Evolutionary conservation across 2,113 vertebrate species (phyloP).

Genomic region (Psophia crepitans): DNA sequence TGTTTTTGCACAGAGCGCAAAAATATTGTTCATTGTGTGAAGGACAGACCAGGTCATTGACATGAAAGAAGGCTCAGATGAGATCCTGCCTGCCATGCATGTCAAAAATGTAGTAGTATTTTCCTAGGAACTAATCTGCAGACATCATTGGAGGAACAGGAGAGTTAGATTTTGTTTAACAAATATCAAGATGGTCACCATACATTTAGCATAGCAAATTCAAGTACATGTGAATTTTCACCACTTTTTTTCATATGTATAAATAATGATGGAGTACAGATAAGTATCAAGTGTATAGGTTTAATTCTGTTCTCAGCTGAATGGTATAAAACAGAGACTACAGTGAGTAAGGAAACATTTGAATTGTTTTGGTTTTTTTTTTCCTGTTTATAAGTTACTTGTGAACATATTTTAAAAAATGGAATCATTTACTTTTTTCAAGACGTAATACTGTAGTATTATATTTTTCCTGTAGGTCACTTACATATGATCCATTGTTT

Average conservation of each 20-base stretch:
- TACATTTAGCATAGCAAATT: not conserved
- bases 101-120: not conserved
- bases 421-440: not conserved
- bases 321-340: not conserved
- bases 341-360: not conserved
- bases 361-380: not conserved
- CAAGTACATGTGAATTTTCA: not conserved
- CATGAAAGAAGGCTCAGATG: not conserved
- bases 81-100: not conserved
- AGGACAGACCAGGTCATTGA: not conserved
- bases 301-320: not conserved
- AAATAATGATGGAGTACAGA: not conserved
- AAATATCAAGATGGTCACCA: not conserved
- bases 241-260: not conserved
- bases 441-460: not conserved
- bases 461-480: not conserved
- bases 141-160: not conserved
- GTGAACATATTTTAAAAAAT: not conserved
- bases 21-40: conserved; percentile 7
- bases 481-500: not conserved
- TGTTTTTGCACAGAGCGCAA: not conserved
- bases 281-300: not conserved
- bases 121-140: not conserved
- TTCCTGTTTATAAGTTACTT: not conserved
- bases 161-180: not conserved